These are phyloP conservation scores for Manis javanica DNA, from an alignment of 2,797 vertebrate species.

Conservation along the genomic window DNA sequence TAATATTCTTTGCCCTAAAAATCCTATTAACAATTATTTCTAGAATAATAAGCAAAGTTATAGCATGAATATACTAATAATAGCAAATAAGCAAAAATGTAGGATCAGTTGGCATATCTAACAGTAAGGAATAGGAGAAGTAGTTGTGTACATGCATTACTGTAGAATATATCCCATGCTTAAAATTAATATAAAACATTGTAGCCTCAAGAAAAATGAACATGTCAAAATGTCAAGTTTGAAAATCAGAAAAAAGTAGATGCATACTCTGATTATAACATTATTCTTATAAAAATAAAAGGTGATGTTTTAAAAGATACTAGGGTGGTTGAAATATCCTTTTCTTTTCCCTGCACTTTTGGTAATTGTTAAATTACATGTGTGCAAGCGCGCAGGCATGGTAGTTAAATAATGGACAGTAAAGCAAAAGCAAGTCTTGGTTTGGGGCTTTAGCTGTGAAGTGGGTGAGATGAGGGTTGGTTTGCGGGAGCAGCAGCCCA, in stretches of 20 bases:
- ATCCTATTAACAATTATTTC: background rate
- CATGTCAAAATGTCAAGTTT: background rate
- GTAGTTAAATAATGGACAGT: background rate
- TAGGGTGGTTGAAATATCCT: background rate
- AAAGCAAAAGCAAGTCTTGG: constrained; percentile 7
- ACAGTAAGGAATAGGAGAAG: background rate
- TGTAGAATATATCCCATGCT: background rate
- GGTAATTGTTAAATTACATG: background rate
- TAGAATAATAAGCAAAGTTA: background rate
- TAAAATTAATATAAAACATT: background rate
- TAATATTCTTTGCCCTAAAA: background rate
- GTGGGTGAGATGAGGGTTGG: background rate
- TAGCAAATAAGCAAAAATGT: background rate
- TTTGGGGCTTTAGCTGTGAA: background rate
- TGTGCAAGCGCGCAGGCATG: background rate
- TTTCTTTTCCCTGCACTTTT: background rate
- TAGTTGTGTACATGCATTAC: background rate
- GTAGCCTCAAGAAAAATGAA: background rate
- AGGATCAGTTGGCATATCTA: background rate
- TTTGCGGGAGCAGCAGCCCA: background rate
- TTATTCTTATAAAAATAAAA: constrained; percentile 24
- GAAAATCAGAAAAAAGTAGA: constrained; percentile 26
- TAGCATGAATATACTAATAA: background rate
- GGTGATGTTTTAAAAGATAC: background rate
- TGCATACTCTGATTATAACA: background rate